These are phyloP conservation scores for Apodemus sylvaticus DNA, from an alignment of 2,113 vertebrate genomes.

Conservation along the genomic window DNA sequence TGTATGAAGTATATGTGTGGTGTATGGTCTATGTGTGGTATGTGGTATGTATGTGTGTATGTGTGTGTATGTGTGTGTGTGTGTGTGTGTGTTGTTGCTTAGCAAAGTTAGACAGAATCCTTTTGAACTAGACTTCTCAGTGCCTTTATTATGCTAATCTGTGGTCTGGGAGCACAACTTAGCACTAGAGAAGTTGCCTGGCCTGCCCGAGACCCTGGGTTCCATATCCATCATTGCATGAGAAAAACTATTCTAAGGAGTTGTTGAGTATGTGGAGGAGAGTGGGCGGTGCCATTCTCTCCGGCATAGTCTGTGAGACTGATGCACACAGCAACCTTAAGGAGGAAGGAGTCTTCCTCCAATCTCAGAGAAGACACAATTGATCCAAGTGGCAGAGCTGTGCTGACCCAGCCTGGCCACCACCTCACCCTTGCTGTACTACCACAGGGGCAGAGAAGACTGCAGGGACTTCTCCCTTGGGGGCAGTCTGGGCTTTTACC, in stretches of 20 bases:
- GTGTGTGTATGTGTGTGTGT: background rate
- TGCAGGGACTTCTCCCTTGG: background rate
- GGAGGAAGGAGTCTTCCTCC: background rate
- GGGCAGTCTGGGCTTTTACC: background rate
- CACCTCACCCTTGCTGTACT: background rate
- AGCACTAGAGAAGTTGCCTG: background rate
- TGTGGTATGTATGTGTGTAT: background rate
- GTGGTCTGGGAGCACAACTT: background rate
- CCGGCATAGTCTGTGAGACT: fast-evolving
- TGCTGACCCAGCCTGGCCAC: background rate
- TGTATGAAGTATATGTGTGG: too few species aligned
- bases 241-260: background rate
- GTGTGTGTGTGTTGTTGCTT: background rate
- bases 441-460: too few species aligned
- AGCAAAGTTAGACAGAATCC: background rate
- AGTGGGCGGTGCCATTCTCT: fast-evolving
- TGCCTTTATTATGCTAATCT: background rate
- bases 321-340: fast-evolving
- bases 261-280: background rate
- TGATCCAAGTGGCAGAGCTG: background rate
- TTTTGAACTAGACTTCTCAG: background rate
- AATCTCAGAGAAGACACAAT: background rate
- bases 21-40: background rate
- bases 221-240: background rate
- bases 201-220: background rate